Evolutionary conservation across 1,140 invertebrate genomes (phyloP).

Genomic region (Asbolus verrucosus): DNA sequence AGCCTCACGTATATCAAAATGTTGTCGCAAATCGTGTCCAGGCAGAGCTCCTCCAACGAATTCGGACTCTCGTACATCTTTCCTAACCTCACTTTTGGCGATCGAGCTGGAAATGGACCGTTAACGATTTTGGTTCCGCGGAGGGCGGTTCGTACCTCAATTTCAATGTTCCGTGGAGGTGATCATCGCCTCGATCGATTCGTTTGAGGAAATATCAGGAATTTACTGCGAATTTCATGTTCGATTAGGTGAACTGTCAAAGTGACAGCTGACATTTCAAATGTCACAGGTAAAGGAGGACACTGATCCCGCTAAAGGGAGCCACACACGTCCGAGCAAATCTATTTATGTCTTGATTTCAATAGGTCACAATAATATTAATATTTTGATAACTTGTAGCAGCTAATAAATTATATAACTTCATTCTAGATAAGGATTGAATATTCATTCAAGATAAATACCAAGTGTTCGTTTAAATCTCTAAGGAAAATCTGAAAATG

Average conservation of each 20-base stretch:
- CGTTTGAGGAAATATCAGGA: slow-evolving; percentile 11
- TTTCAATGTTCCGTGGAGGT: neutral
- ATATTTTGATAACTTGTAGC: too few relatives aligned
- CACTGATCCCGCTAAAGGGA: neutral
- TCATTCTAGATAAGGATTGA: too few relatives aligned
- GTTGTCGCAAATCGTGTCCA: slow-evolving; percentile 79
- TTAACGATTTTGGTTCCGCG: neutral
- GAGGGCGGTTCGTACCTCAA: neutral
- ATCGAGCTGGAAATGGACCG: neutral
- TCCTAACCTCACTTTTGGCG: slow-evolving; percentile 24
- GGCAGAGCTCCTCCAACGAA: slow-evolving; percentile 75
- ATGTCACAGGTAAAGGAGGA: neutral
- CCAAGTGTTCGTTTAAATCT: too few relatives aligned
- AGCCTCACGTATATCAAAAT: slow-evolving; percentile 68
- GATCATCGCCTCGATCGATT: neutral
- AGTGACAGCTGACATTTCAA: slow-evolving; percentile 2
- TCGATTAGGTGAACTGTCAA: slow-evolving; percentile 11
- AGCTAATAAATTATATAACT: too few relatives aligned
- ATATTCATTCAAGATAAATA: too few relatives aligned
- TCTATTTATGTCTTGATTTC: too few relatives aligned
- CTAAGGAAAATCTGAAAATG: too few relatives aligned
- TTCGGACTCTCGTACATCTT: slow-evolving; percentile 74
- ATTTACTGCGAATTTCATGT: slow-evolving; percentile 13
- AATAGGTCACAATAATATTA: too few relatives aligned
- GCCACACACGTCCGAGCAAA: neutral